A percentile compares a stretch with the other conserved stretches of the same genome.
phyloP scores from a whole-genome alignment of 2,888 invertebrate species.

The Hyposoter dolosus region DNA sequence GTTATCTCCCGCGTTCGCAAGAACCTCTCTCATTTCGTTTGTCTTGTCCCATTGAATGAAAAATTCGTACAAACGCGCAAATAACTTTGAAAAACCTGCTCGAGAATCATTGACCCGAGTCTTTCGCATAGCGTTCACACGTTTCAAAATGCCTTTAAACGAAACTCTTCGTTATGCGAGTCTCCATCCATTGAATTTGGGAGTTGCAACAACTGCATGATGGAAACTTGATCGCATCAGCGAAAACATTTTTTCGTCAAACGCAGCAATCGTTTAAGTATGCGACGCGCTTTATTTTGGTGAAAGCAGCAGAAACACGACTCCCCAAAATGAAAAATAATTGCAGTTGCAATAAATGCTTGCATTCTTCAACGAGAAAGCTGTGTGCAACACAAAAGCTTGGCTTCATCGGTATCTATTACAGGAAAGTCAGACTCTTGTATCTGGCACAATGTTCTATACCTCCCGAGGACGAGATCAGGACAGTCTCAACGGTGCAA shows the following conservation, averaged over 20 bases:
- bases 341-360: constrained; percentile 8
- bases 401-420: constrained; percentile 30
- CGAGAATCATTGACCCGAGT: background rate
- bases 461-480: constrained; percentile 21
- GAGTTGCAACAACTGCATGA: background rate
- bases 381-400: constrained; percentile 4
- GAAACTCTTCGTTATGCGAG: background rate
- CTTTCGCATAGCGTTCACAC: background rate
- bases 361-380: background rate
- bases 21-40: constrained; percentile 9
- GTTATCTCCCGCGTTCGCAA: constrained; percentile 37
- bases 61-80: background rate
- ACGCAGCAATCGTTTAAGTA: background rate
- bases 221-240: background rate
- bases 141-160: no score
- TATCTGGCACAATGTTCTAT: constrained; percentile 27
- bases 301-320: constrained; percentile 1
- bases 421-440: constrained; percentile 2
- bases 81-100: no score
- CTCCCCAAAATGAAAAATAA: background rate
- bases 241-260: background rate
- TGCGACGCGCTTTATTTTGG: background rate
- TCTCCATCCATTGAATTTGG: background rate
- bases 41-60: background rate
- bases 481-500: constrained; percentile 45